These are phyloP conservation scores for Lutraria lutraria DNA, from an alignment of 2,888 invertebrate species.

Conservation along the genomic window DNA sequence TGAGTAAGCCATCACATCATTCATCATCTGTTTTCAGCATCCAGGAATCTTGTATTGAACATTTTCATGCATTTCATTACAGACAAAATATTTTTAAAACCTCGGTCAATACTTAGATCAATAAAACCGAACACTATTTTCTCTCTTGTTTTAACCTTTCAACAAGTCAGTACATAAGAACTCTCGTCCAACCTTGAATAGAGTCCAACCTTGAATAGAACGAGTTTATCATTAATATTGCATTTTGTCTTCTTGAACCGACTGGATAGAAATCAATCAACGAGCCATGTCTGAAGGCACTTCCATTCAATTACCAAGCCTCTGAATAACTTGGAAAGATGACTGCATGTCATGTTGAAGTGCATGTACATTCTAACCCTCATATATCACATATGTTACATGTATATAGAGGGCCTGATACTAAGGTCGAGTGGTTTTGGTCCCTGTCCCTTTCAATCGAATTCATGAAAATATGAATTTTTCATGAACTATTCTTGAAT, in stretches of 20 bases:
- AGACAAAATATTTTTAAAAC: background rate
- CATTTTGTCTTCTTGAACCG: background rate
- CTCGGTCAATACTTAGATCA: background rate
- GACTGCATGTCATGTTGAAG: background rate
- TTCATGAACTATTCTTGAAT: too few relatives aligned
- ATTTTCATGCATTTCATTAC: constrained; percentile 2
- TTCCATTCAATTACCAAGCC: background rate
- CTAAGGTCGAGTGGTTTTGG: too few relatives aligned
- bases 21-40: background rate
- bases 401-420: too few relatives aligned
- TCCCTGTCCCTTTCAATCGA: too few relatives aligned
- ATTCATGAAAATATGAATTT: too few relatives aligned
- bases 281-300: background rate
- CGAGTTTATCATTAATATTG: constrained; percentile 1
- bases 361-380: background rate
- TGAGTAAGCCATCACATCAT: background rate
- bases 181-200: background rate
- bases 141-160: background rate
- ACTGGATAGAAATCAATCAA: background rate
- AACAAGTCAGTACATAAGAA: background rate
- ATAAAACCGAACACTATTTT: background rate
- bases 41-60: background rate
- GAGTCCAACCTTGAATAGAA: background rate
- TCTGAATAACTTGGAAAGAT: background rate
- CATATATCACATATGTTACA: background rate